Conservation (phyloP, 2,888 invertebrate species). For the Habrosyne pyritoides region DNA sequence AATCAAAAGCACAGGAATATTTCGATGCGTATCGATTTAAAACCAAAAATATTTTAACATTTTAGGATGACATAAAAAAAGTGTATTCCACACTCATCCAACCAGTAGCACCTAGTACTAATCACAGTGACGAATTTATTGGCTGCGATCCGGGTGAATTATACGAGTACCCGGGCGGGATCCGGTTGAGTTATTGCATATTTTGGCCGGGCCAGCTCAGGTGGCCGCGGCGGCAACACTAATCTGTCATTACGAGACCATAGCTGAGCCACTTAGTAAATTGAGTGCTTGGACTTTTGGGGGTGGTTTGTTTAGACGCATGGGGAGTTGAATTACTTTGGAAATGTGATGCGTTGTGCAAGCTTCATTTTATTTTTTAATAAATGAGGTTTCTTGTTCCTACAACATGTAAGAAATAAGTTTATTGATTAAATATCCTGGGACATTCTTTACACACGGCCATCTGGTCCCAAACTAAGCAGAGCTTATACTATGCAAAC, state of each 20-base stretch:
- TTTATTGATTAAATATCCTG: no score
- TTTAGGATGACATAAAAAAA: slow-evolving; percentile 12
- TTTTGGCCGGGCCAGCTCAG: slow-evolving; percentile 61
- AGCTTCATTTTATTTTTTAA: background rate
- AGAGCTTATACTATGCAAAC: no score
- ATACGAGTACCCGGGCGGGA: slow-evolving; percentile 39
- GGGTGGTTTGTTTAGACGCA: slow-evolving; percentile 12
- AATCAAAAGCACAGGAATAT: no score
- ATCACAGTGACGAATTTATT: slow-evolving; percentile 80
- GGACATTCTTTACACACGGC: no score
- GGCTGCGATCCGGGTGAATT: slow-evolving; percentile 69
- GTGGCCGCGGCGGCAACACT: slow-evolving; percentile 56
- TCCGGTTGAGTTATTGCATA: slow-evolving; percentile 68
- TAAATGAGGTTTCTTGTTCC: no score
- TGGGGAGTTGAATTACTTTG: slow-evolving; percentile 4
- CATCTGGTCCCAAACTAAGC: no score
- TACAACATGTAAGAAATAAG: no score
- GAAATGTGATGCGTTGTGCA: slow-evolving; percentile 2
- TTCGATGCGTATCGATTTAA: no score
- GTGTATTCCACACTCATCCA: slow-evolving; percentile 31
- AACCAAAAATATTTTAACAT: no score
- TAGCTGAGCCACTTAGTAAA: slow-evolving; percentile 59
- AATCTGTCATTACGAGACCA: slow-evolving; percentile 70
- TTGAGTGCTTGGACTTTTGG: slow-evolving; percentile 45
- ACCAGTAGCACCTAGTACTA: slow-evolving; percentile 40